A percentile compares a stretch with the other conserved stretches of the same genome.
Evolutionary conservation across 2,113 vertebrate species (phyloP).

Genomic region (Pontoporia blainvillei): DNA sequence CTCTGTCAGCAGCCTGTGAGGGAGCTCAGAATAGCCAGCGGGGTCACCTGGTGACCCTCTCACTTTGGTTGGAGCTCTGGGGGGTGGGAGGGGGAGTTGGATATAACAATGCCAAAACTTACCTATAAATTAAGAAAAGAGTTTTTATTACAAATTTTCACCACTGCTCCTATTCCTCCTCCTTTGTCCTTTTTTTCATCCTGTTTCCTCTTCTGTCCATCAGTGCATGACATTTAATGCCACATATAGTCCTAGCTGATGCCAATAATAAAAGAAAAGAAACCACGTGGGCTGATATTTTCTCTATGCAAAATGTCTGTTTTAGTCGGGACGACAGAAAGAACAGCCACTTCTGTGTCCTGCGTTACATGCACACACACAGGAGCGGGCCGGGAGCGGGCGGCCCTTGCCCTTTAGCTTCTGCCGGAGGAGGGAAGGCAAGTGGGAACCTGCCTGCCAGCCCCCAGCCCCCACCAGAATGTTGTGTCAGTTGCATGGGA

Average conservation of each 20-base stretch:
- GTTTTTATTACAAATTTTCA: conserved; percentile 83
- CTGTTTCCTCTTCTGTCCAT: conserved; percentile 74
- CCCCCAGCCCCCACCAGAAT: background rate
- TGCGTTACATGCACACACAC: conserved; percentile 2
- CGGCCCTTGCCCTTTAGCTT: background rate
- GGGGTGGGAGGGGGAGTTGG: conserved; percentile 75
- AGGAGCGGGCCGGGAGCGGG: background rate
- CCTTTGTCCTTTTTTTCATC: conserved; percentile 72
- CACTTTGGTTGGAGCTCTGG: conserved; percentile 82
- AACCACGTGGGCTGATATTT: conserved; percentile 82
- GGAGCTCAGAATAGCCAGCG: conserved; percentile 76
- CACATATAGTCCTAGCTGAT: conserved; percentile 80
- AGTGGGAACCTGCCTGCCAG: background rate
- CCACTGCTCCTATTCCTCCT: conserved; percentile 83
- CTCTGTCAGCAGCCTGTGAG: conserved; percentile 76
- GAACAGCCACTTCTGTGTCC: conserved; percentile 64
- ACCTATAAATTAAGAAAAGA: conserved; percentile 78
- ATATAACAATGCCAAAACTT: conserved; percentile 85
- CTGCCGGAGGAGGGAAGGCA: background rate
- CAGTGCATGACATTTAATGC: conserved; percentile 88
- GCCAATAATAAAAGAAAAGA: conserved; percentile 83
- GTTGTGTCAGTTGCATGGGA: conserved; percentile 62
- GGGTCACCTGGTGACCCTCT: conserved; percentile 78
- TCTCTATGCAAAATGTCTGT: conserved; percentile 82
- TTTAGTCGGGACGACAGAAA: conserved; percentile 72